Evolutionary conservation across 2,888 invertebrate species (phyloP).

Genomic region (Galeruca laticollis): DNA sequence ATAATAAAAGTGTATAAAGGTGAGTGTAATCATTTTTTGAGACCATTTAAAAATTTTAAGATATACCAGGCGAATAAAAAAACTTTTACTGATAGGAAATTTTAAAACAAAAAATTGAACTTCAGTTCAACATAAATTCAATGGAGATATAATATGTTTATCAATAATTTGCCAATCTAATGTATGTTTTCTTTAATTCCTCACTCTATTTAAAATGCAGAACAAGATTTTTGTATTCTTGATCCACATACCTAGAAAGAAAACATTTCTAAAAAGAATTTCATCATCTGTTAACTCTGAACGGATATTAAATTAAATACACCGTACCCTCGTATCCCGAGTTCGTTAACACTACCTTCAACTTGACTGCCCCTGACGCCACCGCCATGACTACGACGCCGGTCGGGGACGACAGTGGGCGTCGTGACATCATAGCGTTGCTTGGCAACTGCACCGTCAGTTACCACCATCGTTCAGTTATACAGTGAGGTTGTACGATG

Average conservation of each 20-base stretch:
- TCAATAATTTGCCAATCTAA: too few species aligned
- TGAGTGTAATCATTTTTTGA: too few species aligned
- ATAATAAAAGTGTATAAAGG: too few species aligned
- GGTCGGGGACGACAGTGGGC: slow-evolving; percentile 55
- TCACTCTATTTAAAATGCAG: too few species aligned
- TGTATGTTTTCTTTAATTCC: too few species aligned
- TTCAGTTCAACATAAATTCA: too few species aligned
- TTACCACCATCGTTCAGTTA: slow-evolving; percentile 25
- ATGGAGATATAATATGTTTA: too few species aligned
- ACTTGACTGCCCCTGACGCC: slow-evolving; percentile 63
- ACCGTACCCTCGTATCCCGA: slow-evolving; percentile 42
- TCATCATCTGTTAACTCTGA: background rate
- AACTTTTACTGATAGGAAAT: too few species aligned
- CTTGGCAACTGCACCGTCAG: slow-evolving; percentile 49
- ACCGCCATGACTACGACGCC: slow-evolving; percentile 48
- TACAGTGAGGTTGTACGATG: background rate
- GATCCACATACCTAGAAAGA: slow-evolving; percentile 18
- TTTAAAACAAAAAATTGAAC: too few species aligned
- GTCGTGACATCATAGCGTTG: slow-evolving; percentile 62
- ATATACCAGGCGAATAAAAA: too few species aligned
- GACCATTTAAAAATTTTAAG: too few species aligned
- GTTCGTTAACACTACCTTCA: slow-evolving; percentile 64
- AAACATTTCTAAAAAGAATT: slow-evolving; percentile 16
- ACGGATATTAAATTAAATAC: slow-evolving; percentile 20
- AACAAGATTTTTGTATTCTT: background rate